A percentile compares a stretch with the other conserved stretches of the same genome.
Evolutionary conservation across 2,113 vertebrate species (phyloP).

Genomic region (Mus spicilegus): DNA sequence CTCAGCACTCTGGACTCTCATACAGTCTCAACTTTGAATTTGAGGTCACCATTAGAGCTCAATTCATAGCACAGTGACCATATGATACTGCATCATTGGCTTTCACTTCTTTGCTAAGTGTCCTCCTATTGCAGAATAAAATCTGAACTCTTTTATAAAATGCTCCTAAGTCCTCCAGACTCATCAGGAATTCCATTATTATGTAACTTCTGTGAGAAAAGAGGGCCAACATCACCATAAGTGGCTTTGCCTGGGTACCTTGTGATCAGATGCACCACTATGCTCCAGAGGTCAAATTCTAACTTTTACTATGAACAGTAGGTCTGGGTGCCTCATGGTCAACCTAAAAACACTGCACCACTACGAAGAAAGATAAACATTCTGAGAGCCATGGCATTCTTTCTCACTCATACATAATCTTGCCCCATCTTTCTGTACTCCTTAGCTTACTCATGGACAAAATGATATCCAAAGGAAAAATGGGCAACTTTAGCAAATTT

Average conservation of each 20-base stretch:
- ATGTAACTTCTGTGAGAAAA: neutral
- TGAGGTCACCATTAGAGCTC: neutral
- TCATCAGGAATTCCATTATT: neutral
- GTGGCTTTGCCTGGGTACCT: neutral
- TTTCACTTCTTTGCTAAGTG: neutral
- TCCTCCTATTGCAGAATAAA: neutral
- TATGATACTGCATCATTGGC: too few species aligned
- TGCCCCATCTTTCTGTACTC: neutral
- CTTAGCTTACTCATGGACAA: neutral
- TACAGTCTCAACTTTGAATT: neutral
- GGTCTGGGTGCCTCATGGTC: neutral
- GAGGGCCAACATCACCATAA: neutral
- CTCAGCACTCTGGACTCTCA: neutral
- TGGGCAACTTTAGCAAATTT: neutral
- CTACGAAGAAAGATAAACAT: neutral
- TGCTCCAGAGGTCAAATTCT: neutral
- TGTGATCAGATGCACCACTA: neutral
- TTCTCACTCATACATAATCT: neutral
- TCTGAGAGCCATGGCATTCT: neutral
- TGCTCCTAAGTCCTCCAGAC: neutral
- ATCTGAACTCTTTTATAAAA: neutral
- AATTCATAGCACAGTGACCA: neutral
- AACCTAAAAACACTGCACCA: neutral
- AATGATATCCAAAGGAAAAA: neutral
- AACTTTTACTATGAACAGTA: neutral